Percentiles rank a stretch among this genome's conserved stretches.
These are phyloP conservation scores for Germaria angustata DNA, from an alignment of 2,888 invertebrate species.

Conservation along the genomic window DNA sequence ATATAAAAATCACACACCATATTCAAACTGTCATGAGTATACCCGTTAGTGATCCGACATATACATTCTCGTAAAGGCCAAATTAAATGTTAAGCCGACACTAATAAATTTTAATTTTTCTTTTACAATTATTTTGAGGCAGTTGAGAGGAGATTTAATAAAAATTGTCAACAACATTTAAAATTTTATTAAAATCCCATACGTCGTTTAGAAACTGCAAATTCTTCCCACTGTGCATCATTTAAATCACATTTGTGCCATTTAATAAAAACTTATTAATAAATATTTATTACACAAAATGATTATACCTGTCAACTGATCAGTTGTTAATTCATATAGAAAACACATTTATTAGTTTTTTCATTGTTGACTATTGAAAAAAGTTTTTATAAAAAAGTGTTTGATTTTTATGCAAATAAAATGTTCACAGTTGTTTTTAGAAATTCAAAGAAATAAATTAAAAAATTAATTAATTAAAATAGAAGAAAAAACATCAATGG, in stretches of 20 bases:
- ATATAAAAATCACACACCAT: no score
- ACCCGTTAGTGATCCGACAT: no score
- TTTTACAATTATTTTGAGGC: no score
- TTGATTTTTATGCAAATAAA: background rate
- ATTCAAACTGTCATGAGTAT: no score
- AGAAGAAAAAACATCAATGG: background rate
- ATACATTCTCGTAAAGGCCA: no score
- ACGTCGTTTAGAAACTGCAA: background rate
- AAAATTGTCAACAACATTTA: no score
- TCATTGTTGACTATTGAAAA: background rate
- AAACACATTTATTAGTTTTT: background rate
- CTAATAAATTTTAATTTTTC: no score
- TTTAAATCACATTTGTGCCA: background rate
- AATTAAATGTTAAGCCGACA: no score
- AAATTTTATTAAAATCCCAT: no score
- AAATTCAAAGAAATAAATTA: background rate
- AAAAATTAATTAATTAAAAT: background rate
- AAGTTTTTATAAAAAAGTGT: background rate
- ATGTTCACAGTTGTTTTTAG: background rate
- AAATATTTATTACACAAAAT: background rate
- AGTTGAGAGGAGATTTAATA: no score
- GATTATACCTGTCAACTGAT: background rate
- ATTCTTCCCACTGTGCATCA: background rate
- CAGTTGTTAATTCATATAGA: constrained; percentile 9
- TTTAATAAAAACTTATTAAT: constrained; percentile 7